Base-by-base conservation (phyloP, 1,140 invertebrate species). In the Drosophila kohkoa region DNA sequence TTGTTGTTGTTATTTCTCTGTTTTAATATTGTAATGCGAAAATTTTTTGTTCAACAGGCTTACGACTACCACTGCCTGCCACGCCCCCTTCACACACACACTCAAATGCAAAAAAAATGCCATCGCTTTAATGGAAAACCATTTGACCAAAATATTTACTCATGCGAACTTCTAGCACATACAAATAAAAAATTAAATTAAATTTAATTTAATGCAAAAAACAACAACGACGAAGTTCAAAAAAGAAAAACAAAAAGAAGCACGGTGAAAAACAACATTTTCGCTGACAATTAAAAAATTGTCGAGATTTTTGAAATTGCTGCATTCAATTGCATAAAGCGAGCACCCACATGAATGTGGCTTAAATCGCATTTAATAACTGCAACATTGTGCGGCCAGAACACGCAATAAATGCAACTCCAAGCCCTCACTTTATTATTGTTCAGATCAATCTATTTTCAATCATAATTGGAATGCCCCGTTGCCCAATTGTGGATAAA, bases 1-100 rank as follows among this genome's bases (percentile, higher is more conserved):
- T 20, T 20, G 20, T 20, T 20, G 20, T 49, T 35, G 59, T 49
- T 72, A 43, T 59, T 54, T 68, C 69, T 82, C 77, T 72, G 71
- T 85, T 89, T 89, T 89, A 89, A 89, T 89, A 85, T 81, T 89
- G 85, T 89, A 89, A 89, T 89, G 85, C 75, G 85, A 51, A 79
- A 55, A 83, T 71, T 83, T 82, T 88, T 80, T 80, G 63, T 76
- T 75, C 66, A 82, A 74, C 78, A 81, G 68, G 54, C 78, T 81
- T 72, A 52, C 8, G 8, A 62, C 43, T 35, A 4, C 20, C 25
- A 32, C 13, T 11, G n/a, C 1, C n/a, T 32, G 45, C 59, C 48
- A 63, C 46, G 28, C 30, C 46, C 57, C 38, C 43, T 30, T 25
- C 7, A 7, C 57, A 13, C 38, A 28, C n/a, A 5, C 48, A 57